phyloP scores from a whole-genome alignment of 2,113 vertebrate genomes.

The Gobiocypris rarus region DNA sequence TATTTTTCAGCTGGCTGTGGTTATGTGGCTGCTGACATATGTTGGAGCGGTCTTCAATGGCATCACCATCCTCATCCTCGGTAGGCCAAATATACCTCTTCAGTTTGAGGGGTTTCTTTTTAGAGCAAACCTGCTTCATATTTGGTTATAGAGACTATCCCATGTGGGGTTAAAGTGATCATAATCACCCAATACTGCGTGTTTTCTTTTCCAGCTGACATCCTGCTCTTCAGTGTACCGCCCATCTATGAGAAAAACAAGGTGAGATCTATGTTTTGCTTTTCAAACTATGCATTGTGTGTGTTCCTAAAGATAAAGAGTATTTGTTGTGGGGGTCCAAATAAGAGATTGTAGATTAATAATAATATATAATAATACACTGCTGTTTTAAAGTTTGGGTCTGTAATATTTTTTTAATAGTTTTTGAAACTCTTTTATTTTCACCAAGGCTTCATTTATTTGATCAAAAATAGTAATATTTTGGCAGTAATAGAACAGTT shows the following conservation, averaged over 20 bases:
- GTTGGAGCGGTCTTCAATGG: constrained; percentile 91
- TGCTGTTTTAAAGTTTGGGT: not conserved
- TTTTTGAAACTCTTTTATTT: too few species aligned
- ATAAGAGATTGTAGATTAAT: not conserved
- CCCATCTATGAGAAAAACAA: constrained; percentile 91
- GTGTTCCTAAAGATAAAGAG: not conserved
- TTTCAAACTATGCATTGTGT: not conserved
- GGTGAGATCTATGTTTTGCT: constrained; percentile 70
- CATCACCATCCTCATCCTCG: constrained; percentile 90
- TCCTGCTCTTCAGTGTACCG: constrained; percentile 85
- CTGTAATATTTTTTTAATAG: not conserved
- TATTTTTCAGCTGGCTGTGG: constrained; percentile 82
- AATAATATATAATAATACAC: not conserved
- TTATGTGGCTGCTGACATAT: constrained; percentile 93
- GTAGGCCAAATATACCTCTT: constrained; percentile 72
- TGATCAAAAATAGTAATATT: too few species aligned
- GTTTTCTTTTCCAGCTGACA: constrained; percentile 71
- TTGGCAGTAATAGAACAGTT: too few species aligned
- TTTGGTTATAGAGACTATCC: not conserved
- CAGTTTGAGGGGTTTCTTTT: not conserved
- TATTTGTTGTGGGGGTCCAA: not conserved
- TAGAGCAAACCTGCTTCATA: not conserved
- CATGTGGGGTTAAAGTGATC: not conserved
- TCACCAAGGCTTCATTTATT: too few species aligned
- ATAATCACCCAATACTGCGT: not conserved